Percentiles rank a stretch among this genome's conserved stretches.
phyloP scores from a whole-genome alignment of 2,888 invertebrate genomes.

The Chorisops tibialis region DNA sequence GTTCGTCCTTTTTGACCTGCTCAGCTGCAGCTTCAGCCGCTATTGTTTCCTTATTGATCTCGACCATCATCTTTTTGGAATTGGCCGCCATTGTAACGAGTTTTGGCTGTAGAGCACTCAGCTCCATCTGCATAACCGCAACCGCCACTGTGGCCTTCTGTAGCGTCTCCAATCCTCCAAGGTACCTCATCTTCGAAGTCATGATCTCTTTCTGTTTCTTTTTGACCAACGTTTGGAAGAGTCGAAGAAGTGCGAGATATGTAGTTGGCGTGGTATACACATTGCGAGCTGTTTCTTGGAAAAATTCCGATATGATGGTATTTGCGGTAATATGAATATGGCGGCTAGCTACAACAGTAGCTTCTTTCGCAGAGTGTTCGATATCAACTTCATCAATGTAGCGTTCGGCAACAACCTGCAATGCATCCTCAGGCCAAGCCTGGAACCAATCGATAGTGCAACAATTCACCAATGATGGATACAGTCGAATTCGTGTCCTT shows the following conservation, averaged over 20 bases:
- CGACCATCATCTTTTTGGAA: slow-evolving; percentile 73
- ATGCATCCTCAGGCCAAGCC: slow-evolving; percentile 80
- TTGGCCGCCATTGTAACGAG: slow-evolving; percentile 74
- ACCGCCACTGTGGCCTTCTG: slow-evolving; percentile 76
- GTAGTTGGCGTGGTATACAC: slow-evolving; percentile 90
- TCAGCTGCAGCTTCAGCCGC: slow-evolving; percentile 76
- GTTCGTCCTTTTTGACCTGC: slow-evolving; percentile 81
- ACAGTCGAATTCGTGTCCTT: slow-evolving; percentile 75
- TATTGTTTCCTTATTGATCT: slow-evolving; percentile 72
- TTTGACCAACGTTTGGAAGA: slow-evolving; percentile 73
- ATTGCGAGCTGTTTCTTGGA: slow-evolving; percentile 61
- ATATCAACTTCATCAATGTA: slow-evolving; percentile 68
- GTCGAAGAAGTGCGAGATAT: slow-evolving; percentile 77
- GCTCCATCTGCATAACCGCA: slow-evolving; percentile 71
- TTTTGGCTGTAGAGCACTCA: slow-evolving; percentile 78
- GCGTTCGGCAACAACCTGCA: slow-evolving; percentile 75
- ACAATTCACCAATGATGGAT: slow-evolving; percentile 87
- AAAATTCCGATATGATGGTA: slow-evolving; percentile 62
- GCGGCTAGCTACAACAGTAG: slow-evolving; percentile 78
- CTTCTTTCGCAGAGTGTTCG: slow-evolving; percentile 57
- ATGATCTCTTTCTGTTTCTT: slow-evolving; percentile 69
- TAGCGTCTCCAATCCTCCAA: slow-evolving; percentile 77
- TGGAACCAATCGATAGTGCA: slow-evolving; percentile 94
- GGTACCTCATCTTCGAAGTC: slow-evolving; percentile 70
- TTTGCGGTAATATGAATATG: slow-evolving; percentile 81